Evolutionary conservation across 2,888 invertebrate species (phyloP).

Genomic region (Pandemis heparana): DNA sequence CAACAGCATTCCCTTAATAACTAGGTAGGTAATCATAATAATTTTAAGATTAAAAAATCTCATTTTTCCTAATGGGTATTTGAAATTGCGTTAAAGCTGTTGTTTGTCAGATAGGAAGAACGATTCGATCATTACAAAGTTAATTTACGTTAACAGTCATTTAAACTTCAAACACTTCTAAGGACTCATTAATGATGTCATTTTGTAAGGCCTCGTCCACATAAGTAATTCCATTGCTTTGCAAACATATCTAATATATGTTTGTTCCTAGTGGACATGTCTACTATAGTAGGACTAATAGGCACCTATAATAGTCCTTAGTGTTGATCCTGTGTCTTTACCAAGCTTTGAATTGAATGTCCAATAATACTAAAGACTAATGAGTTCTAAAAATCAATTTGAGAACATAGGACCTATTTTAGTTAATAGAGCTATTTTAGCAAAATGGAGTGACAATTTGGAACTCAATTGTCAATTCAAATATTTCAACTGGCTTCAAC

Average conservation of each 20-base stretch:
- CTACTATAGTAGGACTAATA: neutral
- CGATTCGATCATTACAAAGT: conserved; percentile 21
- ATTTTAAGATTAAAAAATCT: neutral
- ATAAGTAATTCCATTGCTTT: conserved; percentile 8
- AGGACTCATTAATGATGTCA: conserved; percentile 32
- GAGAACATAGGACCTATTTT: neutral
- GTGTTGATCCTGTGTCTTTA: conserved; percentile 16
- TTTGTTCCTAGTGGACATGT: neutral
- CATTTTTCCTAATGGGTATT: neutral
- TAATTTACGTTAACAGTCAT: conserved; percentile 26
- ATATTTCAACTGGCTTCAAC: conserved; percentile 17
- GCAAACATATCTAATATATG: neutral
- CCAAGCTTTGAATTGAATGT: neutral
- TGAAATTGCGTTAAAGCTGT: neutral
- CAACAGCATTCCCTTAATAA: too few relatives aligned
- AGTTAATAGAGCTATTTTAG: conserved; percentile 1
- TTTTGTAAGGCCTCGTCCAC: conserved; percentile 24
- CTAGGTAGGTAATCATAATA: too few relatives aligned
- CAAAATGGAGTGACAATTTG: conserved; percentile 14
- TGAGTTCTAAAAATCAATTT: too few relatives aligned
- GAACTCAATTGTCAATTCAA: conserved; percentile 22
- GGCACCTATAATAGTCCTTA: neutral
- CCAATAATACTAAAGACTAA: too few relatives aligned
- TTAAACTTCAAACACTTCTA: conserved; percentile 23
- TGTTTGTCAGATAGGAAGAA: neutral